Base-by-base conservation (phyloP, 2,113 vertebrate species). In the Lampris incognitus region DNA sequence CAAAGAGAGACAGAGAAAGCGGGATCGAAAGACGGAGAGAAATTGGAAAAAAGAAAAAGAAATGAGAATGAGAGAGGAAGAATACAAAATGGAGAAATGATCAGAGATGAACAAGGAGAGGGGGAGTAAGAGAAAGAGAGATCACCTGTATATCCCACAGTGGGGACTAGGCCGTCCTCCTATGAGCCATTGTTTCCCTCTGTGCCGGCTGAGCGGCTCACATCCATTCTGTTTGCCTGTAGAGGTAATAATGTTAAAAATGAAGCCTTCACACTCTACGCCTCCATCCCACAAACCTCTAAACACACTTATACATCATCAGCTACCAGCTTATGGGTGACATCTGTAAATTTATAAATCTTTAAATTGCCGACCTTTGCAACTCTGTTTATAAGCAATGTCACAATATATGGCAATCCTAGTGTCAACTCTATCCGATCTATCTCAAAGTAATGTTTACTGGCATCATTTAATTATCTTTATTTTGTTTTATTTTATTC, bases 221-320 rank as follows among this genome's bases (percentile, higher is more conserved):
- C 76, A 86, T 80, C 79, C 41, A 80, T 62, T 56, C 76, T 79
- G 58, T 74, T 81, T 69, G 10, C 7, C 61, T 6, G 42, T n/a
- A 62, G 70, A 65, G 78, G 75, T 55, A 56, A 58, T 55, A 56
- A 58, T 73, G 67, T 57, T 54, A 82, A 60, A 83, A 75, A 86
- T 54, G 74, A 88, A 88, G 79, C 72, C 81, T 49, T 85, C 74
- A 81, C 51, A 46, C 69, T 1, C 67, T 84, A 10, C n/a, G 13
- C 10, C 13, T 13, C 52, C 0, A 57, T 59, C 37, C 39, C 48
- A 57, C 66, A 54, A 64, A 67, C 55, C 69, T 81, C 38, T 55
- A 41, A 83, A 46, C 72, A 66, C 72, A 66, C 9, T 50, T 62
- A 66, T 55, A 81, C 41, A 4, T 80, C 60, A 82, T 0, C 4